phyloP scores from a whole-genome alignment of 2,113 vertebrate species.

The Dasyprocta punctata region DNA sequence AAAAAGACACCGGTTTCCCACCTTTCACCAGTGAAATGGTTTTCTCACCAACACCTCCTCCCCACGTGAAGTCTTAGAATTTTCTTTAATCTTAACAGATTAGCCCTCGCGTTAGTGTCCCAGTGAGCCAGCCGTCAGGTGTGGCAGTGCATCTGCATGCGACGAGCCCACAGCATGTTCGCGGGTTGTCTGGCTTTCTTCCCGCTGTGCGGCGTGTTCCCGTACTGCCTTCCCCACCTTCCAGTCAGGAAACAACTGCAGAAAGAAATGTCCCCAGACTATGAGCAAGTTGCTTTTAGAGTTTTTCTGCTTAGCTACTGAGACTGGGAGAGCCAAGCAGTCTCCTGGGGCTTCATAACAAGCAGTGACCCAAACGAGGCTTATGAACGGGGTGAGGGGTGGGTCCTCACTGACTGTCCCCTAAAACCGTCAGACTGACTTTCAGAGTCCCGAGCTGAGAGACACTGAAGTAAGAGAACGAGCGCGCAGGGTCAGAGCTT shows the following conservation, averaged over 20 bases:
- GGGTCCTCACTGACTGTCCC: background rate
- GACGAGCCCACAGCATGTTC: background rate
- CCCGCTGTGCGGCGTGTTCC: background rate
- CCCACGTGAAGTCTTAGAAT: background rate
- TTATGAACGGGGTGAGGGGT: background rate
- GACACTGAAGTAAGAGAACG: background rate
- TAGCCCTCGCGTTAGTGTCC: background rate
- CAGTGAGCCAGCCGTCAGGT: background rate
- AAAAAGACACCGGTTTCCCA: background rate
- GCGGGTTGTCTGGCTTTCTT: background rate
- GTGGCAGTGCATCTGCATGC: background rate
- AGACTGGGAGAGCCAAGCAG: background rate
- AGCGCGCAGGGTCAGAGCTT: background rate
- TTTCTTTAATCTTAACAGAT: constrained; percentile 10
- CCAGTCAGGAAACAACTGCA: background rate
- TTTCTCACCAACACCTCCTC: background rate
- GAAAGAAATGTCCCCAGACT: background rate
- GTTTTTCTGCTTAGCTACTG: background rate
- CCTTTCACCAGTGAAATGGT: background rate
- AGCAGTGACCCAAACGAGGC: background rate
- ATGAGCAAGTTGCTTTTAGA: background rate
- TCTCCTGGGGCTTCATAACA: background rate
- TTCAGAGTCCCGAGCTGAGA: background rate
- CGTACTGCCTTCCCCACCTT: background rate
- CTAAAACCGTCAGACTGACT: background rate